Base-by-base conservation (phyloP, 2,113 vertebrate species). In the Lontra canadensis region DNA sequence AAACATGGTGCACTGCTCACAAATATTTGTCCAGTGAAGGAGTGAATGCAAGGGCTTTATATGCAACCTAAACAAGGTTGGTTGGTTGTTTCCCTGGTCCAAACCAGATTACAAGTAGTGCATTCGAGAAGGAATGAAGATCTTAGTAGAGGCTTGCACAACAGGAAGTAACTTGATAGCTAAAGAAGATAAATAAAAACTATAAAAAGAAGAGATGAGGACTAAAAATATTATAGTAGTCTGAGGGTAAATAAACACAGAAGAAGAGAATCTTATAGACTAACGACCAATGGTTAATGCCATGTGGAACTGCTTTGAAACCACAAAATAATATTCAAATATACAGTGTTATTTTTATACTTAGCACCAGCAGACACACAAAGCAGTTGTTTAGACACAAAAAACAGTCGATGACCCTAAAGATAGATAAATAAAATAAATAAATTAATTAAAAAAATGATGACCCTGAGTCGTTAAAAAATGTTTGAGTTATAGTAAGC, bases 271-370 rank as follows among this genome's bases (percentile, higher is more conserved):
- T 90, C 80, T 88, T 94, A 92, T 14, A 92, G 87, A 91, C 80
- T 83, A 95, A 96, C 42, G 55, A 84, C 49, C 31, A 88, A 36
- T 80, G 69, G 61, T 34, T 78, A 92, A 78, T 71, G 36, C 25
- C 36, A 85, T 67, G 92, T 76, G 69, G 31, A 96, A 86, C 12
- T 90, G 55, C 49, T 78, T 89, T 49, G n/a, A 97, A 90, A 90
- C n/a, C 47, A 90, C 36, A 92, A 94, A 93, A 86, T 79, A 88
- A 73, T 94, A 94, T 73, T 94, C 36, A 96, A 95, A 97, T 84
- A 74, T 44, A 91, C 7, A 88, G 94, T 25, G 84, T 94, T 95
- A 97, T 76, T 95, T 96, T 88, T 83, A 80, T 88, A 94, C 47
- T 94, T 29, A 93, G 34, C 15, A 86, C 21, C 36, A 88, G n/a